Evolutionary conservation across 1,140 invertebrate genomes (phyloP).

Genomic region (Metaphire vulgaris): DNA sequence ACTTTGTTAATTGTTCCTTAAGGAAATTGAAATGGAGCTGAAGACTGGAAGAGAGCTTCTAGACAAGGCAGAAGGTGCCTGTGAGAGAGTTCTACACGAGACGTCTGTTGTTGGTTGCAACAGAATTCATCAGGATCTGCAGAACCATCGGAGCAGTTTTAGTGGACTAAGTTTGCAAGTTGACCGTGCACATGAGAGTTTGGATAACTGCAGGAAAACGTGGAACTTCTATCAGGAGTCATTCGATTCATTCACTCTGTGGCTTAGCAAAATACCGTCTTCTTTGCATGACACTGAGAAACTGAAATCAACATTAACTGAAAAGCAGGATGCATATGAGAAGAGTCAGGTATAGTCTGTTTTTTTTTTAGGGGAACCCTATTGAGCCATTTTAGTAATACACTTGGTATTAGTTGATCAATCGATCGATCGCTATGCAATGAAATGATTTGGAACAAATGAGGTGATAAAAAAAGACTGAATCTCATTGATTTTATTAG

Average conservation of each 20-base stretch:
- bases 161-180: conserved; percentile 36
- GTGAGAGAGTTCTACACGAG: conserved; percentile 39
- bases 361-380: too few relatives aligned
- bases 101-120: conserved; percentile 46
- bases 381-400: too few relatives aligned
- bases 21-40: conserved; percentile 1
- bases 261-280: conserved; percentile 81
- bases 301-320: conserved; percentile 78
- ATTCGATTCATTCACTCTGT: conserved; percentile 75
- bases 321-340: conserved; percentile 77
- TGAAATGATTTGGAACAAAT: too few relatives aligned
- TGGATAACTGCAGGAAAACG: conserved; percentile 57
- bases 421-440: too few relatives aligned
- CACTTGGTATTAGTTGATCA: too few relatives aligned
- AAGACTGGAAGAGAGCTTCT: conserved; percentile 40
- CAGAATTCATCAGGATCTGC: conserved; percentile 43
- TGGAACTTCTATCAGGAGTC: conserved; percentile 48
- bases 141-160: conserved; percentile 44
- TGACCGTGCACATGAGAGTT: conserved; percentile 34
- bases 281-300: conserved; percentile 85
- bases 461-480: too few relatives aligned
- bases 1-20: too few relatives aligned
- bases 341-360: conserved; percentile 48
- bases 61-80: conserved; percentile 38
- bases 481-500: too few relatives aligned